Conservation (phyloP, 2,113 vertebrate genomes). For the Upupa epops region DNA sequence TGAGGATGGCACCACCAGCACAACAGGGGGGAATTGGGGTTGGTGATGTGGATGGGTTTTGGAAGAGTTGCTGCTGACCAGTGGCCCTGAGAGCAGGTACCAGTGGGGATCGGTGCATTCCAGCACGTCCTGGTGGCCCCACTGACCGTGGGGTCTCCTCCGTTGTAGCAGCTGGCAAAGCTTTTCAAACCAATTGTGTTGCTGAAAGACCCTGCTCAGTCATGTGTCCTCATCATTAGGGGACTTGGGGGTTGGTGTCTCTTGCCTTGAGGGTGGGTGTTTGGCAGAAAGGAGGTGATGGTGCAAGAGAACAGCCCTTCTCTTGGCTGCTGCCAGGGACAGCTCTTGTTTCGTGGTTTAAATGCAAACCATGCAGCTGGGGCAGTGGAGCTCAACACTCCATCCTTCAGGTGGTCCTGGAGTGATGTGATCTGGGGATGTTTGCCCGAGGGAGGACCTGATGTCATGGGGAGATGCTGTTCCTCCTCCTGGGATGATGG, state of each 20-base stretch:
- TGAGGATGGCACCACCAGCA: neutral
- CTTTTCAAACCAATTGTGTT: neutral
- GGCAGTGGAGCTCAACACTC: neutral
- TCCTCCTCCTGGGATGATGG: neutral
- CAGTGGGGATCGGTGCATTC: neutral
- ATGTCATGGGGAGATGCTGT: neutral
- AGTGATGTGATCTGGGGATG: neutral
- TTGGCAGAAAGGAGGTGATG: neutral
- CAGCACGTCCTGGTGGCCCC: neutral
- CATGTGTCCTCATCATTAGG: accelerated
- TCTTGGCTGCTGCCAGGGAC: neutral
- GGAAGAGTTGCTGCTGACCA: neutral
- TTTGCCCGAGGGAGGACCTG: neutral
- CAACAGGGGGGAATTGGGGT: neutral
- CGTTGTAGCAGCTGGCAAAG: accelerated
- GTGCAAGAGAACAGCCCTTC: neutral
- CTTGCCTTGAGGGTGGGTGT: neutral
- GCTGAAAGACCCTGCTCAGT: neutral
- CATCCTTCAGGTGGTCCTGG: neutral
- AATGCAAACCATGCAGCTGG: neutral
- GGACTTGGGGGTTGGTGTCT: accelerated
- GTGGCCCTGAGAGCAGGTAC: neutral
- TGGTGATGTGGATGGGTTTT: neutral
- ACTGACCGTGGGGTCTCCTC: neutral
- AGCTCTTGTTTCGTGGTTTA: neutral